Evolutionary conservation across 2,888 invertebrate genomes (phyloP).

Genomic region (Caenorhabditis parvicauda): DNA sequence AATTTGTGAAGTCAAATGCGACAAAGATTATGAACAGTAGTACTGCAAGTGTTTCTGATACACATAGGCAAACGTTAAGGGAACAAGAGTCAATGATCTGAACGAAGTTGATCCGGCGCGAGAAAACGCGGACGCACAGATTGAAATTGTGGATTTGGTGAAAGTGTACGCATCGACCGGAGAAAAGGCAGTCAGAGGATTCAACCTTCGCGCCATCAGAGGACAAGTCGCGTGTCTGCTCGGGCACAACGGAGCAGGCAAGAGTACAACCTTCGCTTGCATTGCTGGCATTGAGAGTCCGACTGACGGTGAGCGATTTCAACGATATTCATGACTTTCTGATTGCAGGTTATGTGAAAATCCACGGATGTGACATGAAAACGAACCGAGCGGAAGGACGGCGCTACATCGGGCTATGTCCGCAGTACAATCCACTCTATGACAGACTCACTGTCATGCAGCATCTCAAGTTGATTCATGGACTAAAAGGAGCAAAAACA

Average conservation of each 20-base stretch:
- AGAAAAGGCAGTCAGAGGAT: constrained; percentile 52
- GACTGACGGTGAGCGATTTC: constrained; percentile 24
- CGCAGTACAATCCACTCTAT: constrained; percentile 56
- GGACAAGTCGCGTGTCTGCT: constrained; percentile 59
- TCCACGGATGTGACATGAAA: constrained; percentile 41
- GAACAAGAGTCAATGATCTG: too few species aligned
- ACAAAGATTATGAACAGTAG: too few species aligned
- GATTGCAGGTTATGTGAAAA: constrained; percentile 26
- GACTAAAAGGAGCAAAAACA: constrained; percentile 40
- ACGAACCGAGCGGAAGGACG: constrained; percentile 37
- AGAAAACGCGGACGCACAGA: constrained; percentile 39
- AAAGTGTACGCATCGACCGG: constrained; percentile 42
- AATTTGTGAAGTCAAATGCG: too few species aligned
- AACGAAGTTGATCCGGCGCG: constrained; percentile 42
- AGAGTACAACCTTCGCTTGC: constrained; percentile 48
- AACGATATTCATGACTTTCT: neutral
- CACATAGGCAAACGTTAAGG: too few species aligned
- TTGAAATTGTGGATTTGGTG: constrained; percentile 40
- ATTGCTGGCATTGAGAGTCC: constrained; percentile 48
- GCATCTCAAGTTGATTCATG: constrained; percentile 52
- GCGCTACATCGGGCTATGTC: constrained; percentile 50
- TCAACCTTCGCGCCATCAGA: constrained; percentile 48
- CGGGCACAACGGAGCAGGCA: constrained; percentile 61
- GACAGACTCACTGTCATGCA: constrained; percentile 53
- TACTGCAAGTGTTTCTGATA: too few species aligned